Conservation (phyloP, 2,888 invertebrate species). For the Ornithoptera priamus region DNA sequence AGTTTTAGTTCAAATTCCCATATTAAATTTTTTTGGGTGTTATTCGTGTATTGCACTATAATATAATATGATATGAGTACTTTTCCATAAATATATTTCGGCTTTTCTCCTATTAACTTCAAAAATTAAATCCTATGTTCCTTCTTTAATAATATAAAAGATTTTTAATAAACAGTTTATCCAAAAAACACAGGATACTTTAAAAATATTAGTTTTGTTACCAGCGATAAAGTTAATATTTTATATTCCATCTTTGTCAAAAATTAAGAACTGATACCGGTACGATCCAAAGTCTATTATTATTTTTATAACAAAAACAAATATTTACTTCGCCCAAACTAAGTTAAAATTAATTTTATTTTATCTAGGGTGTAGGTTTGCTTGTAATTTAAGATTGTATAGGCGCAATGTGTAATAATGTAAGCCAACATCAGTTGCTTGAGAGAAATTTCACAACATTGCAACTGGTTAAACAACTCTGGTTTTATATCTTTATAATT, state of each 20-base stretch:
- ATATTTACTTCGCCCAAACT: too few relatives aligned
- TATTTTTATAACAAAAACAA: too few relatives aligned
- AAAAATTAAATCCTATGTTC: background rate
- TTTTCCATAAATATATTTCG: background rate
- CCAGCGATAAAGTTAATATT: background rate
- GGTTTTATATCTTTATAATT: too few relatives aligned
- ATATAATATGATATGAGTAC: constrained; percentile 1
- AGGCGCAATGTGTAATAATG: too few relatives aligned
- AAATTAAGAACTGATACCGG: too few relatives aligned
- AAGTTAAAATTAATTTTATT: too few relatives aligned
- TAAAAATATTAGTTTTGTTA: background rate
- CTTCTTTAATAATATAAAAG: background rate
- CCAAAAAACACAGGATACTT: background rate
- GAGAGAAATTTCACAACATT: too few relatives aligned
- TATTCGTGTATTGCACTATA: background rate
- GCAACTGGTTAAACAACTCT: too few relatives aligned
- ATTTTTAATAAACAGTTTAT: background rate
- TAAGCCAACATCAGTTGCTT: too few relatives aligned
- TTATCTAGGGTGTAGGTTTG: too few relatives aligned
- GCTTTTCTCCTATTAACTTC: background rate
- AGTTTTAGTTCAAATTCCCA: background rate
- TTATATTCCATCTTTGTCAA: background rate
- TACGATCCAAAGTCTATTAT: too few relatives aligned
- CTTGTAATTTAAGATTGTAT: too few relatives aligned
- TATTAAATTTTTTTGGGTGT: background rate